Evolutionary conservation across 1,140 invertebrate species (phyloP), one percentile per base, ranked within the genome.

Genomic region (Drosophila rhopaloa): DNA sequence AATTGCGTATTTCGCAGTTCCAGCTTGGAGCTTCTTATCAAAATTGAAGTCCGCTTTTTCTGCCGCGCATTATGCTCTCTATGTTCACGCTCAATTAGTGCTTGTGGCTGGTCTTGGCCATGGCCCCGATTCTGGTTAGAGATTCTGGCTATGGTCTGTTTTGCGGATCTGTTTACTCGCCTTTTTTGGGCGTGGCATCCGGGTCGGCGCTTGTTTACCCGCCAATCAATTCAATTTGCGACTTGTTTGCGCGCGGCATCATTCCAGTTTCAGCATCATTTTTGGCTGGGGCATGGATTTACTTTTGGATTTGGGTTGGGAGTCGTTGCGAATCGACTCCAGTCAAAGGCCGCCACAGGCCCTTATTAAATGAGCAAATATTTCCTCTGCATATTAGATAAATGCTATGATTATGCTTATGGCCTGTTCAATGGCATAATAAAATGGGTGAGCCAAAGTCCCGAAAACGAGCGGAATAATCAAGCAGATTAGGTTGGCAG

Each of bases 41-140:
- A 81, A 86, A 67, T 79, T 46, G 35, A 58, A 79, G 63, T 62
- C 56, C 24, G 29, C 43, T 51, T 63, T 56, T 56, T 47, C 10
- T 24, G 46, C 32, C 37, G 29, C 41, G 53, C 48, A 62, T 76
- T 84, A 72, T 79, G 53, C 74, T 61, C 68, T 71, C 65, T 71
- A 67, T 79, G 65, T 80, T 81, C 68, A 85, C 65, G 81, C 70
- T 67, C 81, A 85, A 85, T 85, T 78, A 81, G 54, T 57, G 67
- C 58, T 46, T 59, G 80, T 58, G 80, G 75, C 48, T 65, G 67
- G 79, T 46, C 27, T 29, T 19, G 19, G 53, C 56, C 41, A 48
- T 29, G 29, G 41, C 41, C 38, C 24, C 38, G 44, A 24, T 61
- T 66, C 46, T 27, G 63, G 63, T 50, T 19, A 27, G 41, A 24